These are phyloP conservation scores for Xanthostigma xanthostigma DNA, from an alignment of 2,888 invertebrate species.

Conservation along the genomic window DNA sequence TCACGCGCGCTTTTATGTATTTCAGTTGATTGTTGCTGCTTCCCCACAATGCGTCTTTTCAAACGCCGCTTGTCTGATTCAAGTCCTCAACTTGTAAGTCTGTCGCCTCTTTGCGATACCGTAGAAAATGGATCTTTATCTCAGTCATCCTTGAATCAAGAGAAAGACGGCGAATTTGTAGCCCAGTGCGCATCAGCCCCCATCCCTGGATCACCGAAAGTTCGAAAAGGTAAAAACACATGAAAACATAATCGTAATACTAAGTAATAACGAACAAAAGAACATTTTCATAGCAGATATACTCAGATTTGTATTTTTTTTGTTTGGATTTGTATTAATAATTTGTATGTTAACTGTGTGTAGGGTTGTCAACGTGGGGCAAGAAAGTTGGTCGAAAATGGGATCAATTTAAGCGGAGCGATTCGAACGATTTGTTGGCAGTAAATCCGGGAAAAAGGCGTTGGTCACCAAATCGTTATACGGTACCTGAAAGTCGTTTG, in stretches of 20 bases:
- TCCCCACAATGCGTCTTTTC: slow-evolving; percentile 32
- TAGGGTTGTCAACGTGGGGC: slow-evolving; percentile 44
- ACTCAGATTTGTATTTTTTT: not conserved
- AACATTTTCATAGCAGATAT: not conserved
- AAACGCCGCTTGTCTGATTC: slow-evolving; percentile 37
- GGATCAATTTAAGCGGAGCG: slow-evolving; percentile 41
- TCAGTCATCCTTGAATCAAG: slow-evolving; percentile 4
- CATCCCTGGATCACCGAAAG: too few species aligned
- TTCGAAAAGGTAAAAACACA: not conserved
- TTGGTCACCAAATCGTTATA: slow-evolving; percentile 28
- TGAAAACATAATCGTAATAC: not conserved
- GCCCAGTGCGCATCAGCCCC: too few species aligned
- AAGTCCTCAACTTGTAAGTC: slow-evolving; percentile 39
- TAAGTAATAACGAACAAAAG: not conserved
- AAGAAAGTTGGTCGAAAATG: slow-evolving; percentile 41
- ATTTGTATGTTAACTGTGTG: slow-evolving; percentile 7
- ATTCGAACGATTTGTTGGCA: slow-evolving; percentile 37
- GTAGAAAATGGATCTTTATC: slow-evolving; percentile 13
- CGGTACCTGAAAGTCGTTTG: not conserved
- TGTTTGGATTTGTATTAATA: not conserved
- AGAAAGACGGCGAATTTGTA: too few species aligned
- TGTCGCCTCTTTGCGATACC: slow-evolving; percentile 27
- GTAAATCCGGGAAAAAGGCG: slow-evolving; percentile 27
- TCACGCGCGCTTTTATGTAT: too few species aligned
- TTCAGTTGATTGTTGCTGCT: not conserved